Conservation (phyloP, 1,140 invertebrate genomes). For the Drosophila mayri region DNA sequence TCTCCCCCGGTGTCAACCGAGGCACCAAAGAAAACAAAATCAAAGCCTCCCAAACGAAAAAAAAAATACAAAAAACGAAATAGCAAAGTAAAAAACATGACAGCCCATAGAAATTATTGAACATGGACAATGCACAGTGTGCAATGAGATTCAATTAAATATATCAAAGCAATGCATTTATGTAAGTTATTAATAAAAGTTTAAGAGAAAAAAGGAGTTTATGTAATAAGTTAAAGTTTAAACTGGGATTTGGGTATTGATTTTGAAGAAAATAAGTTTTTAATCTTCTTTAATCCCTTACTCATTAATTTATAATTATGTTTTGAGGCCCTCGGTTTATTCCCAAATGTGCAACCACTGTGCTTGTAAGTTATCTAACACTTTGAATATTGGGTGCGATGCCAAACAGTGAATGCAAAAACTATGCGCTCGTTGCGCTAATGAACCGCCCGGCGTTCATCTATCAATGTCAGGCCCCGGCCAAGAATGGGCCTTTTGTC, state of each 20-base stretch:
- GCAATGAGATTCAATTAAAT: conserved; percentile 12
- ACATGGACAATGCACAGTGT: conserved; percentile 41
- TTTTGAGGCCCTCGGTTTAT: neutral
- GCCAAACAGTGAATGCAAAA: conserved; percentile 68
- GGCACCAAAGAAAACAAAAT: conserved; percentile 46
- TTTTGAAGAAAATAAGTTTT: neutral
- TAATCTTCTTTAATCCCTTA: neutral
- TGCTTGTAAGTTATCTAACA: conserved; percentile 66
- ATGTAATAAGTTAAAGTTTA: neutral
- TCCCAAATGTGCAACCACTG: conserved; percentile 20
- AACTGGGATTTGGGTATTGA: neutral
- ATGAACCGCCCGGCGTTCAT: conserved; percentile 72
- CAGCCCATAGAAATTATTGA: conserved; percentile 79
- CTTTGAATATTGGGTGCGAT: conserved; percentile 59
- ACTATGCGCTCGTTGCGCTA: conserved; percentile 65
- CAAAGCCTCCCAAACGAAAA: conserved; percentile 11
- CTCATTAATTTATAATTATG: neutral
- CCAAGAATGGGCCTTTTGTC: conserved; percentile 68
- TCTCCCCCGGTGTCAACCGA: conserved; percentile 72
- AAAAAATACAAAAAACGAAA: conserved; percentile 20
- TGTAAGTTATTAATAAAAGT: conserved; percentile 4
- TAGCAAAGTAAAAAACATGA: conserved; percentile 56
- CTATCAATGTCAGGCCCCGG: conserved; percentile 72
- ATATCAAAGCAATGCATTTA: neutral
- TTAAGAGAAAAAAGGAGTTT: neutral